A percentile compares a stretch with the other conserved stretches of the same genome.
These are phyloP conservation scores for Serripes groenlandicus DNA, from an alignment of 2,888 invertebrate species.

Conservation along the genomic window DNA sequence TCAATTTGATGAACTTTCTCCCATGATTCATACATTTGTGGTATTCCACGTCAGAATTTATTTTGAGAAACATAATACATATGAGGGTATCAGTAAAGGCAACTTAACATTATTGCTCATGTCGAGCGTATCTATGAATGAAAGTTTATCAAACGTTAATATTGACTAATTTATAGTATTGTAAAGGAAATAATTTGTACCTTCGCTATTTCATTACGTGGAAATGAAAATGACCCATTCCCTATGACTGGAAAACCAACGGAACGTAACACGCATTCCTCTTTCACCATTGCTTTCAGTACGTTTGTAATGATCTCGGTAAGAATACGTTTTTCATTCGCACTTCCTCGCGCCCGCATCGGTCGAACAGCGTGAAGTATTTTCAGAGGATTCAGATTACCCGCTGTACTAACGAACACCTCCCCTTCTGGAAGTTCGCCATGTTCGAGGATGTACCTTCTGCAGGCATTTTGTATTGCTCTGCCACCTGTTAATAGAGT, in stretches of 20 bases:
- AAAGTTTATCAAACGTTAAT: no score
- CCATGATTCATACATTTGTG: no score
- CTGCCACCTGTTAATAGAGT: constrained; percentile 55
- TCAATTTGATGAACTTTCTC: no score
- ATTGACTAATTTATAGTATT: no score
- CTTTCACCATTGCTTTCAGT: constrained; percentile 47
- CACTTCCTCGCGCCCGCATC: constrained; percentile 45
- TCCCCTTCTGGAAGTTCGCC: constrained; percentile 24
- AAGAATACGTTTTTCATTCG: constrained; percentile 41
- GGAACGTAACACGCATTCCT: constrained; percentile 38
- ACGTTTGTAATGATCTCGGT: constrained; percentile 57
- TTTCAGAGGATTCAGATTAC: constrained; percentile 55
- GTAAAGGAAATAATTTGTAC: no score
- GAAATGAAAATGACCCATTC: constrained; percentile 71
- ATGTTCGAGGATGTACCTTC: constrained; percentile 1
- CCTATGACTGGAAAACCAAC: constrained; percentile 78
- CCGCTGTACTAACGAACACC: constrained; percentile 41
- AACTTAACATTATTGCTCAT: no score
- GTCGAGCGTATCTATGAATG: no score
- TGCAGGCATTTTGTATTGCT: constrained; percentile 33
- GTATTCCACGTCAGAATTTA: no score
- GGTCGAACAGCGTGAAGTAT: constrained; percentile 64
- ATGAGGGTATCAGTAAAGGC: no score
- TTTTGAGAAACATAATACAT: no score
- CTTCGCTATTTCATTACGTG: constrained; percentile 48